These are phyloP conservation scores for Triplophysa bombifrons DNA, from an alignment of 2,797 vertebrate genomes.

Conservation along the genomic window DNA sequence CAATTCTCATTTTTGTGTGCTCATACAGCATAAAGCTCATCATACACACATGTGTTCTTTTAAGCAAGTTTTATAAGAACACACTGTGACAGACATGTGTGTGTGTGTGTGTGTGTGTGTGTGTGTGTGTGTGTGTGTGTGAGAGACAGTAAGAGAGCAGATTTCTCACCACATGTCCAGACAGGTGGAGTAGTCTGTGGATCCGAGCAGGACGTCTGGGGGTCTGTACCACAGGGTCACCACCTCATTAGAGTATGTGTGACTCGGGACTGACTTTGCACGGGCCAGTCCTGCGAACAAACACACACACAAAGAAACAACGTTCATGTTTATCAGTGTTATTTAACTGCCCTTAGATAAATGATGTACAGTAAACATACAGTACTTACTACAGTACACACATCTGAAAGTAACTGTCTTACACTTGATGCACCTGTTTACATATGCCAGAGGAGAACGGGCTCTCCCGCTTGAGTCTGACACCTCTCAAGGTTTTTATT, in stretches of 20 bases:
- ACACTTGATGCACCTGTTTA: too few species aligned
- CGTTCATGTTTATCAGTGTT: background rate
- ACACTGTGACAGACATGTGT: background rate
- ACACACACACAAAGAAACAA: constrained; percentile 20
- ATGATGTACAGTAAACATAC: too few species aligned
- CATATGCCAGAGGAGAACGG: too few species aligned
- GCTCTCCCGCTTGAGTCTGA: too few species aligned
- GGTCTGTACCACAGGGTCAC: constrained; percentile 97
- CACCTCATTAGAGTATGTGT: constrained; percentile 97
- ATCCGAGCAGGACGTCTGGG: constrained; percentile 95
- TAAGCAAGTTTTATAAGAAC: too few species aligned
- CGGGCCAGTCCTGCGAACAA: constrained; percentile 85
- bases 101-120: background rate
- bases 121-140: too few species aligned
- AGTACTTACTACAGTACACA: too few species aligned
- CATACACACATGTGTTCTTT: background rate
- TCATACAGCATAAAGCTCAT: too few species aligned
- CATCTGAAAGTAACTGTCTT: too few species aligned
- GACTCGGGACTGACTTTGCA: constrained; percentile 96
- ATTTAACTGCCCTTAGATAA: background rate
- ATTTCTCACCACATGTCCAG: constrained; percentile 95
- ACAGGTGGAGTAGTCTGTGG: constrained; percentile 97
- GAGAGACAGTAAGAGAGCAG: background rate
- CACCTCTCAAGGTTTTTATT: too few species aligned
- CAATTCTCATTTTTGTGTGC: too few species aligned